A percentile compares a stretch with the other conserved stretches of the same genome.
phyloP scores from a whole-genome alignment of 2,797 vertebrate genomes.

The Nannoperca australis region DNA sequence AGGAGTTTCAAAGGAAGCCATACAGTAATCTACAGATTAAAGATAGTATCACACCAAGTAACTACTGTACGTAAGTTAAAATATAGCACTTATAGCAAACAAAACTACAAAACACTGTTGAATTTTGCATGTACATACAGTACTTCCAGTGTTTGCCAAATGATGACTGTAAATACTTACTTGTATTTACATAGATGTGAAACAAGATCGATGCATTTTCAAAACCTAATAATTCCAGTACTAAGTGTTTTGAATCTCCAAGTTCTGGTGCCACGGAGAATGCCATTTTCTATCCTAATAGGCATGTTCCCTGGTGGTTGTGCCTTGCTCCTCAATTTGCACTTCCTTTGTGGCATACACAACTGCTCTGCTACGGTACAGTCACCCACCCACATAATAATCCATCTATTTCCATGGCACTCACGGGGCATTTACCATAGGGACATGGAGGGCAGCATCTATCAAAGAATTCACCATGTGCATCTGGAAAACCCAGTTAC shows the following conservation, averaged over 20 bases:
- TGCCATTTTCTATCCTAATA: conserved; percentile 56
- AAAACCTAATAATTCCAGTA: conserved; percentile 42
- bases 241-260: conserved; percentile 21
- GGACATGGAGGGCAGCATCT: conserved; percentile 80
- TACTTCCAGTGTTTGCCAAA: not conserved
- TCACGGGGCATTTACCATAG: conserved; percentile 78
- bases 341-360: conserved; percentile 71
- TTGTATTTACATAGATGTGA: conserved; percentile 28
- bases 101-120: not conserved
- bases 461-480: conserved; percentile 81
- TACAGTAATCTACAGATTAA: conserved; percentile 68
- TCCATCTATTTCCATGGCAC: conserved; percentile 78
- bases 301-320: conserved; percentile 54
- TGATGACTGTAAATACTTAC: not conserved
- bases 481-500: conserved; percentile 81
- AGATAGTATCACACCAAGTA: conserved; percentile 63
- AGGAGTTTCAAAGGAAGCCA: conserved; percentile 41
- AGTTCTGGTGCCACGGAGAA: conserved; percentile 33
- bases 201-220: conserved; percentile 48
- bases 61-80: not conserved
- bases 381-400: conserved; percentile 77
- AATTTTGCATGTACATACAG: not conserved
- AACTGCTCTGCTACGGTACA: conserved; percentile 55
- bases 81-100: conserved; percentile 4
- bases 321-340: conserved; percentile 56